Evolutionary conservation across 1,140 invertebrate genomes (phyloP).

Genomic region (Brachionus sp.): DNA sequence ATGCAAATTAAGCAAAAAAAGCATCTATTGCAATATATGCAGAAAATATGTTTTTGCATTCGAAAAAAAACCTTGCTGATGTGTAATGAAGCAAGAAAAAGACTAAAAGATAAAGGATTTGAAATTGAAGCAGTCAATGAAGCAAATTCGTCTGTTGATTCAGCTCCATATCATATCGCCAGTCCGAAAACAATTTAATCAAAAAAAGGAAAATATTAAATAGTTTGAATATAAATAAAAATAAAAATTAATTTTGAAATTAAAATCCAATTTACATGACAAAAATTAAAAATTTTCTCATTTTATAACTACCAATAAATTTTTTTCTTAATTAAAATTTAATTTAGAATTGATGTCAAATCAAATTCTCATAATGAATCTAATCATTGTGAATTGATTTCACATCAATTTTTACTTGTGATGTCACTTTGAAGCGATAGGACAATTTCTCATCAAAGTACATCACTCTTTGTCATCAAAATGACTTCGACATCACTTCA

Average conservation of each 20-base stretch:
- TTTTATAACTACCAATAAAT: slow-evolving; percentile 49
- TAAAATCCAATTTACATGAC: slow-evolving; percentile 49
- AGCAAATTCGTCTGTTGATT: neutral
- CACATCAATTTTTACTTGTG: no score
- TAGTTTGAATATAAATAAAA: neutral
- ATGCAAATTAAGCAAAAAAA: no score
- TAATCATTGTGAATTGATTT: neutral
- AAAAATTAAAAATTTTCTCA: slow-evolving; percentile 51
- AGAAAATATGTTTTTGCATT: no score
- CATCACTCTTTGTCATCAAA: no score
- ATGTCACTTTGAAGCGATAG: no score
- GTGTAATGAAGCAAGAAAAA: neutral
- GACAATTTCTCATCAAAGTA: no score
- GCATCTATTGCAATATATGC: no score
- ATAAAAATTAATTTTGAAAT: neutral
- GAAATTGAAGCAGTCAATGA: neutral
- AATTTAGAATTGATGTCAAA: neutral
- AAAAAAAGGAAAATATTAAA: neutral
- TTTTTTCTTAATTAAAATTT: neutral
- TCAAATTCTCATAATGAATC: no score
- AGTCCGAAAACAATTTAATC: neutral
- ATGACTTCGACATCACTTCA: no score
- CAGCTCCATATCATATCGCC: neutral
- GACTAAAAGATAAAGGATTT: neutral
- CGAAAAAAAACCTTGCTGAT: no score